Evolutionary conservation across 2,113 vertebrate species (phyloP).

Genomic region (Centropus unirufus): DNA sequence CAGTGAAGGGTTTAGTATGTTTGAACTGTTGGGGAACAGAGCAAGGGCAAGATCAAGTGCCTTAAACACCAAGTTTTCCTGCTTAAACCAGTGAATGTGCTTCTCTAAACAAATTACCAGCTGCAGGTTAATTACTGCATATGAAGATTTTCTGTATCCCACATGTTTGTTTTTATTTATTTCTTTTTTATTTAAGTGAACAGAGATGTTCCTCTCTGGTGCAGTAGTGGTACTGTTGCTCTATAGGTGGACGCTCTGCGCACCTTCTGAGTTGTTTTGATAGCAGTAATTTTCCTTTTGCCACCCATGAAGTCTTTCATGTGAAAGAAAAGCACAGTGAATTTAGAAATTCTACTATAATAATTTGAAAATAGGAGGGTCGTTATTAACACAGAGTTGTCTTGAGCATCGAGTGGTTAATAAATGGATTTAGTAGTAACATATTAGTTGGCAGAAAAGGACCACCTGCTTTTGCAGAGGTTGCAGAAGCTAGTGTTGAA

Average conservation of each 20-base stretch:
- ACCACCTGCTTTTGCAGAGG: background rate
- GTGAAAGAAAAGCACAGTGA: conserved; percentile 13
- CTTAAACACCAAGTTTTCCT: background rate
- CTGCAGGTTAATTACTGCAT: background rate
- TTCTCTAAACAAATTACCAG: background rate
- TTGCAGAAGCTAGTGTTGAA: background rate
- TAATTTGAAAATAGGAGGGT: background rate
- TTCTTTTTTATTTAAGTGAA: background rate
- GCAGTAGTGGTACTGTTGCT: background rate
- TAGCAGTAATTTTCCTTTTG: background rate
- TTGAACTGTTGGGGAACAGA: background rate
- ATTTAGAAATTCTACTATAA: conserved; percentile 31
- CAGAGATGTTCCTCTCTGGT: background rate
- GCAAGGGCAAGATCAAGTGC: background rate
- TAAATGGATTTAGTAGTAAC: background rate
- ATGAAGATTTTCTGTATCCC: background rate
- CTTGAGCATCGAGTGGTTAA: background rate
- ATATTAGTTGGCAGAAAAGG: background rate
- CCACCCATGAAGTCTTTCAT: background rate
- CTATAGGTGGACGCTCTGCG: background rate
- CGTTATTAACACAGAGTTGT: background rate
- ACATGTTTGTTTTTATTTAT: too few species aligned
- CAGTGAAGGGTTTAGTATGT: background rate
- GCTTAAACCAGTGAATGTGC: background rate
- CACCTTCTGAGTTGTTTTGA: background rate